phyloP scores from a whole-genome alignment of 2,113 vertebrate genomes.

The Salvelinus alpinus region DNA sequence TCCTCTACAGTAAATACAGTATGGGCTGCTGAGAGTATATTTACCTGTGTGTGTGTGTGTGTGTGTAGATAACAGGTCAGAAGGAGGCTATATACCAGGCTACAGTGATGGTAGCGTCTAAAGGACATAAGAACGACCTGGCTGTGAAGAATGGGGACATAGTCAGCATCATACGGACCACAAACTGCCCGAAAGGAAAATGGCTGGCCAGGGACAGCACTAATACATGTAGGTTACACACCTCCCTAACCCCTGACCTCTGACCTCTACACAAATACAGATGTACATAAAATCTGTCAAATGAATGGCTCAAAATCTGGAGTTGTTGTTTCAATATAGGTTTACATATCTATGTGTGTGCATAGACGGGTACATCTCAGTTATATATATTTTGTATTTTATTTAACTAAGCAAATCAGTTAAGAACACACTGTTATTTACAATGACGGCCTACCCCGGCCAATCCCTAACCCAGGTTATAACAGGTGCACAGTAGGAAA shows the following conservation, averaged over 20 bases:
- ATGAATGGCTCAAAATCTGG: background rate
- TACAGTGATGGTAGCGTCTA: constrained; percentile 48
- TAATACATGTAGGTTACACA: constrained; percentile 76
- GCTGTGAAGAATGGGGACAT: constrained; percentile 62
- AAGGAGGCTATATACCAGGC: constrained; percentile 63
- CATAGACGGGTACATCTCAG: constrained; percentile 60
- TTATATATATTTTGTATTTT: too few species aligned
- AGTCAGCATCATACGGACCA: constrained; percentile 61
- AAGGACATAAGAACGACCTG: constrained; percentile 60
- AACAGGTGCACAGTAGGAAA: too few species aligned
- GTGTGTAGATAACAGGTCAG: constrained; percentile 70
- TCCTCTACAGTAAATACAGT: background rate
- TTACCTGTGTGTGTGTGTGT: background rate
- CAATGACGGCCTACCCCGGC: too few species aligned
- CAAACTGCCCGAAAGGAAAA: constrained; percentile 64
- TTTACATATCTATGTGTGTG: constrained; percentile 19
- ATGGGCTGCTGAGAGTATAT: background rate
- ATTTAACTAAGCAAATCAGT: too few species aligned
- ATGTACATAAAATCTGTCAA: constrained; percentile 6
- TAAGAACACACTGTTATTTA: too few species aligned
- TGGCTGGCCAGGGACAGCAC: constrained; percentile 69
- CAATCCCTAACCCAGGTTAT: too few species aligned
- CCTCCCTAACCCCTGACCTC: constrained; percentile 42
- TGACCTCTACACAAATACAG: background rate
- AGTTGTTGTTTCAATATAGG: background rate